Conservation (phyloP, 1,140 invertebrate species). For the Zaprionus davidi region DNA sequence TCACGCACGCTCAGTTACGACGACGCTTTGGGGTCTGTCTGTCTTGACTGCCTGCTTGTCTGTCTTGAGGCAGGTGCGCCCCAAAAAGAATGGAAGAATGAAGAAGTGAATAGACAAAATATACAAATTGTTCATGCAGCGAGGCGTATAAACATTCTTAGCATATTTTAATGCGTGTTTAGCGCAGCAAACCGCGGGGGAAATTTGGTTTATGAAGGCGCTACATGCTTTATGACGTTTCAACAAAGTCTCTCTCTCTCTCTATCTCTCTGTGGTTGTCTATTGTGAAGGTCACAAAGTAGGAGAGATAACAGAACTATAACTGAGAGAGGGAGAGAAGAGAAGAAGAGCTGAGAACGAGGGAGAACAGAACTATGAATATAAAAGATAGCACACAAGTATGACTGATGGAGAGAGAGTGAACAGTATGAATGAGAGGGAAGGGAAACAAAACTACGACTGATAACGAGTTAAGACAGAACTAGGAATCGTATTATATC, state of each 20-base stretch:
- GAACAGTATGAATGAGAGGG: neutral
- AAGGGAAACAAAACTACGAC: neutral
- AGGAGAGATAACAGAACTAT: no score
- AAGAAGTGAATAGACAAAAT: conserved; percentile 4
- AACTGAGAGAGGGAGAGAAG: no score
- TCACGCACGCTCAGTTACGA: conserved; percentile 40
- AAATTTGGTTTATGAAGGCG: conserved; percentile 10
- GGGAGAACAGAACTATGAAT: neutral
- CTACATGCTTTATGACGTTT: conserved; percentile 9
- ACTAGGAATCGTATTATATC: no score
- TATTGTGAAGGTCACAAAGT: conserved; percentile 30
- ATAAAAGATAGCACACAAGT: neutral
- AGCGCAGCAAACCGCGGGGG: neutral
- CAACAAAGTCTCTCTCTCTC: neutral
- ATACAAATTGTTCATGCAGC: conserved; percentile 38
- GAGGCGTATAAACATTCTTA: conserved; percentile 48
- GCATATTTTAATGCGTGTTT: conserved; percentile 46
- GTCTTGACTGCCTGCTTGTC: no score
- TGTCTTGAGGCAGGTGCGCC: conserved; percentile 27
- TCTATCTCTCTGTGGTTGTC: neutral
- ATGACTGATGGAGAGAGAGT: neutral
- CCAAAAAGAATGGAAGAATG: conserved; percentile 17
- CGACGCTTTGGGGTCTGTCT: neutral
- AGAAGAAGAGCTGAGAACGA: neutral
- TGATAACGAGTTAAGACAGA: neutral